Base-by-base conservation (phyloP, 2,888 invertebrate genomes). In the Hypsopygia costalis region DNA sequence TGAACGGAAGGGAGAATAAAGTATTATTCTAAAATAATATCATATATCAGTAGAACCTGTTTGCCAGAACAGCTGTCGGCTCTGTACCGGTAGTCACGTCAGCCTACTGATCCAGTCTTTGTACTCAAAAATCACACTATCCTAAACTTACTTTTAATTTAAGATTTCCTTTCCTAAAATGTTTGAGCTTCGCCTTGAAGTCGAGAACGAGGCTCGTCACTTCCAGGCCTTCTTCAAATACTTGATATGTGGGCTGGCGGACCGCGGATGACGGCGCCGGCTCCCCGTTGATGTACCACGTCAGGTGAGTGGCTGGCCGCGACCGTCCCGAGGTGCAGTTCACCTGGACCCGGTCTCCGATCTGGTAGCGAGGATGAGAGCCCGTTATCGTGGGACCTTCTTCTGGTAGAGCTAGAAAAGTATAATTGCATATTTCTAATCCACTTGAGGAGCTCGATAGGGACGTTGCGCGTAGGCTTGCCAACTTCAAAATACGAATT, bases 201-300 rank as follows among this genome's bases (percentile, higher is more conserved):
- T 95, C 94, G 49, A 96, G 91, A 20, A 93, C 94, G 34, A 95
- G 81, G 42, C 93, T 92, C 11, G 95, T 93, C 46, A 94, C 94
- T 76, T 95, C 94, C 46, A 96, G 88, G n/a, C 93, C 92, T 34
- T 90, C 89, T 32, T 91, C 91, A 30, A 88, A 79, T 43, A 81
- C 78, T 50, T 85, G 77, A 45, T 88, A 81, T 33, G 82, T 81
- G 0, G 91, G 90, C 5, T 90, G 79, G 1, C 81, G 69, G 44
- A 92, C 69, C 4, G 90, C 82, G 3, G 71, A 65, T 1, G 89
- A 57, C 22, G 92, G 91, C 22, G 92, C 93, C 55, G 93, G 94
- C 69, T 95, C 93, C 16, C 95, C 95, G 80, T 96, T 96, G 81
- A 96, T 94, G 89, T 94, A 94, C 96, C 96, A 96, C 55, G 93